Conservation (phyloP, 2,888 invertebrate genomes). For the Drosophila putrida region DNA sequence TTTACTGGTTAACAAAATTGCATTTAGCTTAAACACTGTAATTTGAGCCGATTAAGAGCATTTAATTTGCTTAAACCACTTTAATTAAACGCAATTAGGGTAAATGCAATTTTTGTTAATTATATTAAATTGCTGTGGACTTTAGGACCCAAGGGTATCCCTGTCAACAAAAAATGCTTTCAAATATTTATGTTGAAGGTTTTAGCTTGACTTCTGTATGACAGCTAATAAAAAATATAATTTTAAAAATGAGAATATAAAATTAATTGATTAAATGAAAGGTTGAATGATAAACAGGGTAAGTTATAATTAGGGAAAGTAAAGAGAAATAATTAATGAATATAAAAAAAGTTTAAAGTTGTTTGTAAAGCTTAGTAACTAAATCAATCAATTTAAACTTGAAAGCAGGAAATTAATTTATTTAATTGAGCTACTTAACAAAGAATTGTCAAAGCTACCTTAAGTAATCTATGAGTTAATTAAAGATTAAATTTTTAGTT, state of each 20-base stretch:
- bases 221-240: background rate
- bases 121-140: constrained; percentile 36
- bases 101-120: constrained; percentile 59
- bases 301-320: no score
- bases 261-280: background rate
- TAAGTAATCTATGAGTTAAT: background rate
- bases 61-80: constrained; percentile 70
- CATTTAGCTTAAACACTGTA: constrained; percentile 76
- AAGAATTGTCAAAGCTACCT: background rate
- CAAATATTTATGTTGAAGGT: background rate
- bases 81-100: constrained; percentile 70
- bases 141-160: constrained; percentile 2
- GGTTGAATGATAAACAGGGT: background rate
- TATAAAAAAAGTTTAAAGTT: no score
- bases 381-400: no score
- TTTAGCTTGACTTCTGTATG: background rate
- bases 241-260: background rate
- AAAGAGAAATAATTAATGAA: no score
- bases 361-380: no score
- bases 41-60: constrained; percentile 72
- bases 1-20: constrained; percentile 67
- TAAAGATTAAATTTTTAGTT: background rate
- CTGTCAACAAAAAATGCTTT: background rate
- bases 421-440: no score
- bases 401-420: no score